Evolutionary conservation across 2,888 invertebrate species (phyloP).

Genomic region (Rhopalosiphum nymphaeae): DNA sequence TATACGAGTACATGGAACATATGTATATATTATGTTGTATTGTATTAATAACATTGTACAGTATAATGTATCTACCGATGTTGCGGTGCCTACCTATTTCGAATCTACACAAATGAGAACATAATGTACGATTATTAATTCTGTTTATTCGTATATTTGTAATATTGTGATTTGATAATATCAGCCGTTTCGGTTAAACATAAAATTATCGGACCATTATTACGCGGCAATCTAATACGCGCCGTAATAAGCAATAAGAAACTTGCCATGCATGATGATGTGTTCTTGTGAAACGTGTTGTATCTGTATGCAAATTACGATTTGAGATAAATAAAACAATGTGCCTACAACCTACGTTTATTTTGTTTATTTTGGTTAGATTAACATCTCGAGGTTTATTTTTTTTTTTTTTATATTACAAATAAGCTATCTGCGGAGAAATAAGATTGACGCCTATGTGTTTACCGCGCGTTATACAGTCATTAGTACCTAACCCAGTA

Average conservation of each 20-base stretch:
- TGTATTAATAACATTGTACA: not conserved
- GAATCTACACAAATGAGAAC: not conserved
- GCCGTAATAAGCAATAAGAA: not conserved
- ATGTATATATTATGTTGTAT: too few species aligned
- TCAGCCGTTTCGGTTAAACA: not conserved
- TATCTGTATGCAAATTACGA: slow-evolving; percentile 22
- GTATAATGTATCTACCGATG: not conserved
- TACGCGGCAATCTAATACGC: not conserved
- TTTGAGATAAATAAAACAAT: slow-evolving; percentile 30
- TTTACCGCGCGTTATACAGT: not conserved
- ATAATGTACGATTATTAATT: not conserved
- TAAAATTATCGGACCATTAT: not conserved
- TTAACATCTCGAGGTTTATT: slow-evolving; percentile 46
- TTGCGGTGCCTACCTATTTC: not conserved
- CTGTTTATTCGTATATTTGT: not conserved
- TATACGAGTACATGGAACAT: not conserved
- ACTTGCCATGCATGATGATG: not conserved
- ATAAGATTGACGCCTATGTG: not conserved
- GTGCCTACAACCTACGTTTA: not conserved
- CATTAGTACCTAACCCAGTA: not conserved
- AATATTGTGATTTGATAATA: not conserved
- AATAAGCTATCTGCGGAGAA: not conserved
- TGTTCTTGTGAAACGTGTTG: slow-evolving; percentile 10
- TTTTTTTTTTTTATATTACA: not conserved
- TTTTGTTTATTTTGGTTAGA: slow-evolving; percentile 25